Percentiles rank a stretch among this genome's conserved stretches.
phyloP scores from a whole-genome alignment of 2,888 invertebrate species.

The Tetranychus truncatus region DNA sequence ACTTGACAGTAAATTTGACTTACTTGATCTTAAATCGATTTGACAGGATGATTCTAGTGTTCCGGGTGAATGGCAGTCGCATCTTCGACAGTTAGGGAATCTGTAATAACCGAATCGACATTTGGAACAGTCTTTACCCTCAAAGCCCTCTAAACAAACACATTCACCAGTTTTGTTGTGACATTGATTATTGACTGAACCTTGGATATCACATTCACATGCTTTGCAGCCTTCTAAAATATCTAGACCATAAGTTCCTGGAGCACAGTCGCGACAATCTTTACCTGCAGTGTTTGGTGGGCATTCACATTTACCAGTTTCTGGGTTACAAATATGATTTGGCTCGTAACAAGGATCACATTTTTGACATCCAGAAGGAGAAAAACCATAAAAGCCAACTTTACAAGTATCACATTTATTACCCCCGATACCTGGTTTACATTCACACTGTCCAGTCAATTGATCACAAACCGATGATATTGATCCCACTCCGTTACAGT shows the following conservation, averaged over 20 bases:
- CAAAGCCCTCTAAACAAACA: slow-evolving; percentile 33
- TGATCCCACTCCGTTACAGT: slow-evolving; percentile 44
- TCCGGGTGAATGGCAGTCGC: slow-evolving; percentile 60
- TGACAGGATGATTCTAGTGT: slow-evolving; percentile 33
- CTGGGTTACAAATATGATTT: slow-evolving; percentile 45
- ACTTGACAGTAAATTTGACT: background rate
- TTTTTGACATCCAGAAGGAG: slow-evolving; percentile 37
- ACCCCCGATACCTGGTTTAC: slow-evolving; percentile 65
- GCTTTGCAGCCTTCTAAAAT: slow-evolving; percentile 57
- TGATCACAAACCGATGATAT: slow-evolving; percentile 46
- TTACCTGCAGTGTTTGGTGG: slow-evolving; percentile 71
- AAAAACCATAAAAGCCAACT: slow-evolving; percentile 54
- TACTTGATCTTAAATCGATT: slow-evolving; percentile 1
- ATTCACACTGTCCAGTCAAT: slow-evolving; percentile 56
- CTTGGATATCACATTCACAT: slow-evolving; percentile 53
- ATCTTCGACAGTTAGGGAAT: slow-evolving; percentile 65
- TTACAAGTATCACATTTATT: slow-evolving; percentile 65
- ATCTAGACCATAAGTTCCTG: slow-evolving; percentile 70
- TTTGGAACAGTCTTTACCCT: slow-evolving; percentile 50
- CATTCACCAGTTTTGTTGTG: slow-evolving; percentile 52
- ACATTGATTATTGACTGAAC: slow-evolving; percentile 50
- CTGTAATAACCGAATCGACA: slow-evolving; percentile 75
- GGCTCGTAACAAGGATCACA: slow-evolving; percentile 44
- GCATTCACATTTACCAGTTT: slow-evolving; percentile 52
- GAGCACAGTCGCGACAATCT: slow-evolving; percentile 63